These are phyloP conservation scores for Caloenas nicobarica DNA, from an alignment of 2,113 vertebrate genomes.

Conservation along the genomic window DNA sequence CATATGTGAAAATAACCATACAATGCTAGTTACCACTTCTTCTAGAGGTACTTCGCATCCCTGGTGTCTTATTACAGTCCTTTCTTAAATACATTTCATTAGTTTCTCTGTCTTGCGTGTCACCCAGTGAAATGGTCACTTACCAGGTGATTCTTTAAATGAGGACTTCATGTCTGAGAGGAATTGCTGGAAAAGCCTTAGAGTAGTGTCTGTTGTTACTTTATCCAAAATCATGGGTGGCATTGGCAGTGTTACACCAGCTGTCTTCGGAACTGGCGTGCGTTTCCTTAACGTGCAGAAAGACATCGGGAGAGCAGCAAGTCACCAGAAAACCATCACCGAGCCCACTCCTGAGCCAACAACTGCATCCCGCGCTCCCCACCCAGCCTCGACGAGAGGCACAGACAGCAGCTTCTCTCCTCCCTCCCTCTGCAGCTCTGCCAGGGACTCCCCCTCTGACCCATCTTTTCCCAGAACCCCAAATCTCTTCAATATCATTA, in stretches of 20 bases:
- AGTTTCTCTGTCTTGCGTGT: neutral
- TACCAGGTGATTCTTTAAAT: neutral
- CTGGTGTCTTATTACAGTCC: neutral
- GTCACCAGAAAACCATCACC: neutral
- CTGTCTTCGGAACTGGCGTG: rapidly evolving
- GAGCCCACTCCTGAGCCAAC: neutral
- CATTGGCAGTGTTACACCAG: rapidly evolving
- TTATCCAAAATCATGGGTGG: neutral
- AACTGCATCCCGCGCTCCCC: neutral
- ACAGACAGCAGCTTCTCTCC: neutral
- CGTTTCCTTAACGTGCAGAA: neutral
- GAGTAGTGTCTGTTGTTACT: rapidly evolving
- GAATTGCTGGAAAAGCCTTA: neutral
- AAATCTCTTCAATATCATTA: neutral
- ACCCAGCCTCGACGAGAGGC: neutral
- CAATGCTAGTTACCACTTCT: neutral
- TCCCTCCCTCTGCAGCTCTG: neutral
- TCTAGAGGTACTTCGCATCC: neutral
- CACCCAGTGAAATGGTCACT: neutral
- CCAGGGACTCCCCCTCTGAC: neutral
- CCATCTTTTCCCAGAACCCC: neutral
- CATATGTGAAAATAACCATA: neutral
- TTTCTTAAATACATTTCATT: neutral
- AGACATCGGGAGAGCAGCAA: neutral
- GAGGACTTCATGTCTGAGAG: rapidly evolving